These are phyloP conservation scores for Ochotona princeps DNA, from an alignment of 2,113 vertebrate genomes.

Conservation along the genomic window DNA sequence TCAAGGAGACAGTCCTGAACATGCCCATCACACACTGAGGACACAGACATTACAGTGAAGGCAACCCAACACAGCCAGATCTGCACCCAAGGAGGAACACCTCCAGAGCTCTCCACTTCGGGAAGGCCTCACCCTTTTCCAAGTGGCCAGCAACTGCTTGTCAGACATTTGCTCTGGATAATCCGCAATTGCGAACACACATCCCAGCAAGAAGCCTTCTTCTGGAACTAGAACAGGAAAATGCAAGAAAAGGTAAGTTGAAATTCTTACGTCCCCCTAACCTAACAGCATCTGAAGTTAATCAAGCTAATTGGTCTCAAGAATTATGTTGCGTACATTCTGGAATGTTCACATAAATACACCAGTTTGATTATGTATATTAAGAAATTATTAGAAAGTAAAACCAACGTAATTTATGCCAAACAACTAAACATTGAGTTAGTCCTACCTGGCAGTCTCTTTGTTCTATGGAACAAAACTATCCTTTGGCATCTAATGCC, in stretches of 20 bases:
- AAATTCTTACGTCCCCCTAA: neutral
- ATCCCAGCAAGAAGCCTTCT: slow-evolving; percentile 94
- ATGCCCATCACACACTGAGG: rapidly evolving
- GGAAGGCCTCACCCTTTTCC: slow-evolving; percentile 93
- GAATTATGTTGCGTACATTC: neutral
- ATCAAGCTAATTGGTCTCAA: rapidly evolving
- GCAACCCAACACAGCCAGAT: rapidly evolving
- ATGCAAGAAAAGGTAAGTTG: slow-evolving; percentile 48
- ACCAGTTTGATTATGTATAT: rapidly evolving
- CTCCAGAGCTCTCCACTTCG: neutral
- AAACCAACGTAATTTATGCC: neutral
- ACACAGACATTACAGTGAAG: rapidly evolving
- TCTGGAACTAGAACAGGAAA: slow-evolving; percentile 91
- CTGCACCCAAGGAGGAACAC: too few relatives aligned
- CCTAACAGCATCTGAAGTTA: neutral
- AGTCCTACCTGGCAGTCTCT: neutral
- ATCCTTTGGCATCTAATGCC: too few relatives aligned
- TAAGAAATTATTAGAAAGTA: neutral
- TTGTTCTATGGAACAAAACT: rapidly evolving
- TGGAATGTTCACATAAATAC: neutral
- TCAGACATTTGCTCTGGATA: slow-evolving; percentile 99
- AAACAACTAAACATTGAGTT: neutral
- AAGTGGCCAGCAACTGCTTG: slow-evolving; percentile 95
- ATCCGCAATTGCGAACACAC: slow-evolving; percentile 96
- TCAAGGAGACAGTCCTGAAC: neutral